Base-by-base conservation (phyloP, 2,888 invertebrate genomes). In the Pelosia muscerda region DNA sequence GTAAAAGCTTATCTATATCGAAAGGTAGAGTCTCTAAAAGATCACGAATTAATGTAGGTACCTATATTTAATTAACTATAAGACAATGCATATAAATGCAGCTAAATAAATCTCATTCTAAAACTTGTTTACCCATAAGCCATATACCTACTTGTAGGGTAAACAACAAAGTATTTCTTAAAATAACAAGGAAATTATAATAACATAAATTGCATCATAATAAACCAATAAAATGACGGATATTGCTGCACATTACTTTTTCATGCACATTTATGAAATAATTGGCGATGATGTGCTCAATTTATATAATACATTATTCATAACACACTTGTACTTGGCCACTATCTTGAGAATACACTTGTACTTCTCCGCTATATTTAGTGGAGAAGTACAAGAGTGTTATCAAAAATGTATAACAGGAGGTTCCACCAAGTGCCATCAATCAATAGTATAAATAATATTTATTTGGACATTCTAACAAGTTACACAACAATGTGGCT, bases 171-270 rank as follows among this genome's bases (percentile, higher is more conserved):
- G 28, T 64, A 28, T 64, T 42, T 42, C 57, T 64, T 57, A 57
- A 64, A 64, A 57, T 26, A 55, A 49, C 31, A 25, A 63, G 55
- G 57, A 28, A 64, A 64, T 28, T 3, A 49, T 42, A 28, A 42
- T 26, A 63, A 25, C 15, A 19, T 26, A 11, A 55, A 57, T 56
- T 63, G 28, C 9, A 22, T 22, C 49, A 65, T 49, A 58, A 58
- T 58, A 31, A 58, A 58, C n/a, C 31, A 64, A 42, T 64, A 57
- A 58, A 53, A 57, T 56, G 15, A 25, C 38, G 25, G 34, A 63
- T 23, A 63, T 55, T 54, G 38, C 26, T 31, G 56, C 38, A 56
- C 25, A 38, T 56, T 23, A 13, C n/a, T 25, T 56, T 26, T 38
- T 38, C 34, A 31, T 55, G 6, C 25, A 19, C 25, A 38, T 34